Evolutionary conservation across 2,797 vertebrate genomes (phyloP).

Genomic region (Odontamblyopus lacepedii): DNA sequence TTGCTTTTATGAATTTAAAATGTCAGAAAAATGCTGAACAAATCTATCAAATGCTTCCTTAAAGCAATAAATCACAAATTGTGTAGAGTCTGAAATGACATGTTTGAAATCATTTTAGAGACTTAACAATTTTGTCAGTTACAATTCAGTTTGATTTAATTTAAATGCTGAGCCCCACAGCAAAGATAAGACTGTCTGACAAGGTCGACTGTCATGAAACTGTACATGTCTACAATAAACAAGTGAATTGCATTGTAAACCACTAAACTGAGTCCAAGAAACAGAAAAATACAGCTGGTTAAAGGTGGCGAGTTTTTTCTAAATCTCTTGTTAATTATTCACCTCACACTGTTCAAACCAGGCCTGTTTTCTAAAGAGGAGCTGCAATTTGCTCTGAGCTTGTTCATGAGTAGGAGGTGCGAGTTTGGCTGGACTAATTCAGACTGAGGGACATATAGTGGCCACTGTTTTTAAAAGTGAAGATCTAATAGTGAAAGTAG

Average conservation of each 20-base stretch:
- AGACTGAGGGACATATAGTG: slow-evolving; percentile 7
- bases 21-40: too few relatives aligned
- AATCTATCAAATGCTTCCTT: neutral
- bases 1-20: too few relatives aligned
- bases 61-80: neutral
- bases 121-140: neutral
- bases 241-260: neutral
- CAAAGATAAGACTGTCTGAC: neutral
- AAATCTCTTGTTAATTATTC: slow-evolving; percentile 17
- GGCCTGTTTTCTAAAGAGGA: neutral
- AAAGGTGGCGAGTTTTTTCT: slow-evolving; percentile 3
- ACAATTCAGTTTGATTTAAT: too few relatives aligned
- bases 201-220: too few relatives aligned
- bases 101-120: neutral
- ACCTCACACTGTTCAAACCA: slow-evolving; percentile 2
- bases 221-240: neutral
- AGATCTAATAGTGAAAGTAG: slow-evolving; percentile 14
- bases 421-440: slow-evolving; percentile 1
- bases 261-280: too few relatives aligned
- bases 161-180: too few relatives aligned
- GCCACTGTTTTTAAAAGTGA: slow-evolving; percentile 4
- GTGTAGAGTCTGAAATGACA: neutral
- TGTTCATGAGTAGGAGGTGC: slow-evolving; percentile 9
- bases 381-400: neutral
- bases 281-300: neutral